These are phyloP conservation scores for Orius insidiosus DNA, from an alignment of 1,140 invertebrate species.

Conservation along the genomic window DNA sequence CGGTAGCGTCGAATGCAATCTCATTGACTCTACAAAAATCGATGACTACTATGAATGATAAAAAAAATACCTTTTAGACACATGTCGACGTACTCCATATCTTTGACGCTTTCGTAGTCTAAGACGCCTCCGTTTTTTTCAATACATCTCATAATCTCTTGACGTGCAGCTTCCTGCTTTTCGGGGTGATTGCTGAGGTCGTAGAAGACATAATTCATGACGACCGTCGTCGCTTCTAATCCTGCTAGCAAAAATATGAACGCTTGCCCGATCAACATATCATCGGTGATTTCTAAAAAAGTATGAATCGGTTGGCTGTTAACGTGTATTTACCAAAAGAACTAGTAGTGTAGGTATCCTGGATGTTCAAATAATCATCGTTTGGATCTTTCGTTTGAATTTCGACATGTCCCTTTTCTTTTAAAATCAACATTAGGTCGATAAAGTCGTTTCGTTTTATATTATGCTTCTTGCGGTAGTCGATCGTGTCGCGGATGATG, in stretches of 20 bases:
- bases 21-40: constrained; percentile 33
- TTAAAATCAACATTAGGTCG: constrained; percentile 19
- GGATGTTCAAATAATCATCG: constrained; percentile 9
- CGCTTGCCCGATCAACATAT: constrained; percentile 44
- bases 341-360: not conserved
- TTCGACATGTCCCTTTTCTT: constrained; percentile 13
- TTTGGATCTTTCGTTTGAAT: not conserved
- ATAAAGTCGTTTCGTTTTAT: constrained; percentile 20
- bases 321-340: not conserved
- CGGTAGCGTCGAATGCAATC: constrained; percentile 30
- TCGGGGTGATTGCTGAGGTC: constrained; percentile 32
- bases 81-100: constrained; percentile 23
- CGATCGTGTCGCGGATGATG: constrained; percentile 16
- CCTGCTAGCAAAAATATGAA: constrained; percentile 47
- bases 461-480: constrained; percentile 16
- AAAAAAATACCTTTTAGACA: constrained; percentile 31
- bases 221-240: constrained; percentile 31
- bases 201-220: constrained; percentile 27
- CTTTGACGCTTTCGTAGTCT: constrained; percentile 19
- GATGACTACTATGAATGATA: no score
- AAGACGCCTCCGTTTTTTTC: constrained; percentile 26
- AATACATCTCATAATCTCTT: constrained; percentile 31
- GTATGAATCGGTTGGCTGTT: no score
- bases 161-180: constrained; percentile 34
- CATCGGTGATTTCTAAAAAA: constrained; percentile 24